Evolutionary conservation across 2,888 invertebrate genomes (phyloP).

Genomic region (Parelbella ahira): DNA sequence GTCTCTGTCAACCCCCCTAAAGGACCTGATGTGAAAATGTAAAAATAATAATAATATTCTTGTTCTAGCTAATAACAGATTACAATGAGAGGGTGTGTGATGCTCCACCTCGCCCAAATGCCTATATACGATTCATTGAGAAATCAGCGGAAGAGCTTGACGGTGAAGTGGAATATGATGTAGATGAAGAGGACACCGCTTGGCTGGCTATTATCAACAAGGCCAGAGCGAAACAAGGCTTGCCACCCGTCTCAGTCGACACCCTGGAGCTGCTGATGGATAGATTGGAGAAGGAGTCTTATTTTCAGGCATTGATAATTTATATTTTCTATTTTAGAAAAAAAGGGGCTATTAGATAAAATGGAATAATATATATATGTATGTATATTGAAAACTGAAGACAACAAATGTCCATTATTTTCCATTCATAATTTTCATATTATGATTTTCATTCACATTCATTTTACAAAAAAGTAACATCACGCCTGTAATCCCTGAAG

Average conservation of each 20-base stretch:
- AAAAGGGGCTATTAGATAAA: too few relatives aligned
- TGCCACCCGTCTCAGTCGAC: slow-evolving; percentile 91
- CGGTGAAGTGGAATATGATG: slow-evolving; percentile 96
- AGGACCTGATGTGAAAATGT: too few relatives aligned
- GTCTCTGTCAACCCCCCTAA: too few relatives aligned
- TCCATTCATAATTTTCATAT: too few relatives aligned
- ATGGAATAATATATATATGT: too few relatives aligned
- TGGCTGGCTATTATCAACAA: slow-evolving; percentile 96
- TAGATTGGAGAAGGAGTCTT: slow-evolving; percentile 97
- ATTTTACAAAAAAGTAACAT: too few relatives aligned
- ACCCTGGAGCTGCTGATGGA: slow-evolving; percentile 98
- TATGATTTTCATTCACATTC: too few relatives aligned
- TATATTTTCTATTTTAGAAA: neutral
- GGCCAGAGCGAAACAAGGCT: slow-evolving; percentile 84
- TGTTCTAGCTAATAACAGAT: slow-evolving; percentile 83
- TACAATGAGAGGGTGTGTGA: slow-evolving; percentile 87
- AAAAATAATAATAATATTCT: too few relatives aligned
- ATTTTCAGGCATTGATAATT: slow-evolving; percentile 86
- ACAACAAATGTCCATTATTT: too few relatives aligned
- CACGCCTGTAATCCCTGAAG: too few relatives aligned
- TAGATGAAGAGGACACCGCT: slow-evolving; percentile 98
- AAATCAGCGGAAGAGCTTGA: slow-evolving; percentile 96
- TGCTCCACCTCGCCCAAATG: slow-evolving; percentile 91
- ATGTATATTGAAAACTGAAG: too few relatives aligned
- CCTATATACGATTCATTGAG: slow-evolving; percentile 96